Base-by-base conservation (phyloP, 1,140 invertebrate genomes). In the Proctacanthus coquilletti region DNA sequence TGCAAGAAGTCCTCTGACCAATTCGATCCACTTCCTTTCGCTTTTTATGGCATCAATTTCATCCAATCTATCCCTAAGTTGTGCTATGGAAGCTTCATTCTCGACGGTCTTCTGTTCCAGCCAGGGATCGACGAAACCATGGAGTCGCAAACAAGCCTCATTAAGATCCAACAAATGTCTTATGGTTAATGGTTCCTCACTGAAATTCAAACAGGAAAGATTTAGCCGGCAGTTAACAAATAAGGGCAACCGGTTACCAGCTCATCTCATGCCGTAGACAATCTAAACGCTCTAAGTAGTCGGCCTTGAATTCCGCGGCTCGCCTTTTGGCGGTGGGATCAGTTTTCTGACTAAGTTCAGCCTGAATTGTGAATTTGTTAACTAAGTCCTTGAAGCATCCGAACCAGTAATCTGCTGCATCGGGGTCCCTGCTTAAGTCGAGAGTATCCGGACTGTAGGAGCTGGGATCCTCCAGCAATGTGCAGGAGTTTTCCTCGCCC, bases 111-210 rank as follows among this genome's bases (percentile, higher is more conserved):
- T 79, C 60, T 79, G 78, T 43, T 68, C 69, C 33, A 81, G 70
- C 74, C 91, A 97, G 9, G 89, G 78, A 68, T 97, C 92, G 48
- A 83, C 80, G 61, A 97, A 97, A 42, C 87, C 81, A 57, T 83
- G 88, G 51, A 88, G 81, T 46, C 81, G 74, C 51, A 96, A 69
- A 56, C 77, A 87, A 53, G 87, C 87, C 64, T 93, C 86, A 51
- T 93, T 86, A 33, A 88, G 81, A 56, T 95, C 88, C 38, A 97
- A 65, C 39, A 97, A 65, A 53, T 80, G 80, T 56, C 92, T 65
- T 40, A 95, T 85, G 41, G 82, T 91, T 41, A 93, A 66, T 40
- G 77, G 77, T 40, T 85, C 86, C 69, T 82, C 85, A 39, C 82
- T 81, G 67, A 86, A 85, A 57, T 53, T 68, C 65, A 54, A 51